Evolutionary conservation across 2,888 invertebrate species (phyloP), one percentile per base, ranked within the genome.

Genomic region (Papilio elwesi): DNA sequence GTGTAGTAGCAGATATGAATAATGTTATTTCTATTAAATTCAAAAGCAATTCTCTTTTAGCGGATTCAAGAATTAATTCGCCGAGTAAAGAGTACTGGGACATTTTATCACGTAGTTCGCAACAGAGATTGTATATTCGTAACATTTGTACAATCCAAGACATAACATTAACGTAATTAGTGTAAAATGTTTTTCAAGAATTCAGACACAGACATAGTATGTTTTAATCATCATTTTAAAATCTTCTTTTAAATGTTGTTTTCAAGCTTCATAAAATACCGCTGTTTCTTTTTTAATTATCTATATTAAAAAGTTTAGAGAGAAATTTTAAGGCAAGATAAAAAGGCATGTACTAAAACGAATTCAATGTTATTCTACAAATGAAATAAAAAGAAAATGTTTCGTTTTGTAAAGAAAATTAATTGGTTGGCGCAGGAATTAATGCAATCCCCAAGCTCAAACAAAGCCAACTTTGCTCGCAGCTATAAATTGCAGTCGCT

Each of bases 391-490:
- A 47, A 47, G 36, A 53, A 53, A 43, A 67, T 4, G 7, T 9
- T 55, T 55, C 47, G 8, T 12, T 53, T 53, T 66, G 53, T 53
- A 15, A 67, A 67, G 53, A 67, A 67, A 68, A 68, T 55, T 55
- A 68, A 68, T 68, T 55, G 55, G 16, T 47, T 68, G 55, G 59
- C 59, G 59, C n/a, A 59, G 38, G 16, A 68, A 55, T 68, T 55
- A 55, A 68, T 68, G 47, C 55, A 55, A 68, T 68, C 48, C 67
- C 55, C 67, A 47, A 55, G 55, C 67, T 68, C 55, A 68, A 55
- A 55, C 55, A 68, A 55, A 55, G 55, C 55, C 55, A 68, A 55
- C 47, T 47, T 55, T 55, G 26, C 67, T 68, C 53, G 53, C 15
- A 43, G 12, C 43, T 53, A 47, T 68, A 55, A 68, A 68, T 68